Evolutionary conservation across 2,888 invertebrate genomes (phyloP), one percentile per base, ranked within the genome.

Genomic region (Chelonus formosanus): DNA sequence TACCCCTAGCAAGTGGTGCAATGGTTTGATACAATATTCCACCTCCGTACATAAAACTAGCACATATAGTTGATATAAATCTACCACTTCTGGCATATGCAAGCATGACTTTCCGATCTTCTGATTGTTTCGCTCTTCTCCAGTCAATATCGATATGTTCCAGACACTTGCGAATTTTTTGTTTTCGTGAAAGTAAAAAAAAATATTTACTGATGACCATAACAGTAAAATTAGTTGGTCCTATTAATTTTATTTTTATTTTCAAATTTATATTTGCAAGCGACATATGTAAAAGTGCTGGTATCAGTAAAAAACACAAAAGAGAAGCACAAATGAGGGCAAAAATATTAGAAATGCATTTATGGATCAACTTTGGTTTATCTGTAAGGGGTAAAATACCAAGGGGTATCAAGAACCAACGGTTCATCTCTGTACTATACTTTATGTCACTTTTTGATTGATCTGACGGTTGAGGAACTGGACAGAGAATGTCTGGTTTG

Each of bases 1-100:
- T 72, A 0, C 68, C 73, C 0, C 71, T 67, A 4, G 71, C 74
- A 0, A 79, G 55, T 0, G 80, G 80, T 78, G 79, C 77, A 44
- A 80, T 71, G 0, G 74, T 73, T 53, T 76, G 76, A 58, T 78
- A 80, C 55, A 78, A 78, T 32, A 80, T 71, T 3, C 78, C 78
- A 1, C 79, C 80, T 4, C 73, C 71, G 56, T 79, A 79, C 78
- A 78, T 79, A 50, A 77, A 78, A 3, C 8, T 66, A 0, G 75
- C 76, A 60, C 75, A 73, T 2, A 77, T 59, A 1, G 63, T 65
- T 0, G 73, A 73, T 8, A 78, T 63, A 44, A 67, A 73, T 31
- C 76, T 70, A 2, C 78, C 78, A 4, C 73, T 70, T 10, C 68
- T 74, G 0, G 76, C 80, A 34, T 74, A 75, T 3, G 20, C 55